Conservation (phyloP, 2,113 vertebrate genomes). For the Ammospiza nelsoni region DNA sequence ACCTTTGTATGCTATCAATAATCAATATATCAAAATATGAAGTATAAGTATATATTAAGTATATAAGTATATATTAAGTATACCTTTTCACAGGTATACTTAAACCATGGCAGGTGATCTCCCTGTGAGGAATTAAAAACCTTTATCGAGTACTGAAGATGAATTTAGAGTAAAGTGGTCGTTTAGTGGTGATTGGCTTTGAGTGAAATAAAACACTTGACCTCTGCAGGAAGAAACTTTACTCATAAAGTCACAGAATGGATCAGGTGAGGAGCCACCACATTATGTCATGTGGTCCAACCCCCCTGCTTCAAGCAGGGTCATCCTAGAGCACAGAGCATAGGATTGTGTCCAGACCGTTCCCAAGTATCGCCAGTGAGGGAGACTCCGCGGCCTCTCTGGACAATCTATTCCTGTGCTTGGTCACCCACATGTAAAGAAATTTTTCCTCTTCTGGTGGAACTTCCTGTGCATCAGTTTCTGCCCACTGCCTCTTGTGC, state of each 20-base stretch:
- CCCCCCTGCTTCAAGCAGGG: neutral
- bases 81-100: neutral
- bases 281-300: neutral
- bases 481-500: neutral
- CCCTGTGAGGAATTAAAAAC: neutral
- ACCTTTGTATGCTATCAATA: neutral
- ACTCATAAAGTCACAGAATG: neutral
- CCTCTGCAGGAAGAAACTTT: neutral
- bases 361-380: neutral
- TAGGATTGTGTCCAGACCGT: fast-evolving
- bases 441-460: neutral
- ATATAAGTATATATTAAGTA: no score
- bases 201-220: neutral
- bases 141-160: neutral
- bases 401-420: neutral
- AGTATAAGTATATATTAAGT: no score
- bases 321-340: no score
- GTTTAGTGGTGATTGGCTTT: neutral
- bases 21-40: neutral
- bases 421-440: neutral
- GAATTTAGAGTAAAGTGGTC: neutral
- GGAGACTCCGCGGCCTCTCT: neutral
- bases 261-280: neutral
- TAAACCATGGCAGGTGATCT: neutral
- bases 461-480: neutral